Conservation (phyloP, 2,113 vertebrate genomes). For the Dissostichus mawsoni region DNA sequence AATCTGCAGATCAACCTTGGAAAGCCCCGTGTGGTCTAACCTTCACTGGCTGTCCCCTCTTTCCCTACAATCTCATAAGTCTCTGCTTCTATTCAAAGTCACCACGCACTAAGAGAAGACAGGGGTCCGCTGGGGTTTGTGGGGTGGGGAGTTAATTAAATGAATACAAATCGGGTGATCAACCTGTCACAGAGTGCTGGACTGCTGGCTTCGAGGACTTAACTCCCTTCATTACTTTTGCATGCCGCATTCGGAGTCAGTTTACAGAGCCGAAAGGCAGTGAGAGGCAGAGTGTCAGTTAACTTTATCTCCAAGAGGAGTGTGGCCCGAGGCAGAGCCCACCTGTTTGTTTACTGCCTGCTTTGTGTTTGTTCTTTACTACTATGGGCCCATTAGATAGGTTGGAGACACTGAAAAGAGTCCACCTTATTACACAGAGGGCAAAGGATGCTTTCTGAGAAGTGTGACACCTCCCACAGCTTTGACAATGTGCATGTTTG, state of each 20-base stretch:
- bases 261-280: constrained; percentile 51
- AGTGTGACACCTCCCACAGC: neutral
- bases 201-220: constrained; percentile 57
- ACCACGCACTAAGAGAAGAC: constrained; percentile 46
- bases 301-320: constrained; percentile 65
- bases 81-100: constrained; percentile 71
- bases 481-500: constrained; percentile 21
- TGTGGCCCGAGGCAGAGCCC: constrained; percentile 62
- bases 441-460: constrained; percentile 10
- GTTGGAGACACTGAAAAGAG: constrained; percentile 21
- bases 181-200: constrained; percentile 60
- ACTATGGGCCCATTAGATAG: constrained; percentile 20
- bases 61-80: constrained; percentile 61
- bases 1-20: constrained; percentile 72
- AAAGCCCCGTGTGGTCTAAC: constrained; percentile 64
- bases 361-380: constrained; percentile 59
- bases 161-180: constrained; percentile 74
- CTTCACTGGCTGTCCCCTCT: constrained; percentile 57
- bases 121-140: constrained; percentile 14
- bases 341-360: constrained; percentile 63
- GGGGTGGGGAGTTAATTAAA: constrained; percentile 54
- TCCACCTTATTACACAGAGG: constrained; percentile 23
- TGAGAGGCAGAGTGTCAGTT: constrained; percentile 43
- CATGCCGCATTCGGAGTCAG: constrained; percentile 47
- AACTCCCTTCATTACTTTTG: constrained; percentile 67